Percentiles rank a stretch among this genome's conserved stretches.
These are phyloP conservation scores for Drosophila nasuta DNA, from an alignment of 1,140 invertebrate species.

Conservation along the genomic window DNA sequence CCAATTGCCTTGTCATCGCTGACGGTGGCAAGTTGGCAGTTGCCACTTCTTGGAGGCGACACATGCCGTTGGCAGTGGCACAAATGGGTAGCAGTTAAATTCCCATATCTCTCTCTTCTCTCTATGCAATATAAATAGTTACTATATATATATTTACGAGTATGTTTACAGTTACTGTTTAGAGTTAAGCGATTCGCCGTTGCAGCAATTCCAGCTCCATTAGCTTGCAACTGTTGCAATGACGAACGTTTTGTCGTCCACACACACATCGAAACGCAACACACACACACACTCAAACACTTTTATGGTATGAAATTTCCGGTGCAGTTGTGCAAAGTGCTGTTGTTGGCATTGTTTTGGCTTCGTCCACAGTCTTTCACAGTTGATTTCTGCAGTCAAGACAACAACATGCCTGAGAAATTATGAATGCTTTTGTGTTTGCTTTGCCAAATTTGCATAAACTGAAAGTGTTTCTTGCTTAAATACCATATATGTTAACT, in stretches of 20 bases:
- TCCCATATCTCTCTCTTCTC: conserved; percentile 14
- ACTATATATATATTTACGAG: conserved; percentile 2
- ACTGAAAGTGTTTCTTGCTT: conserved; percentile 17
- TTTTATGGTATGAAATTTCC: conserved; percentile 32
- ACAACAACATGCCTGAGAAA: conserved; percentile 32
- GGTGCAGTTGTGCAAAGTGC: conserved; percentile 50
- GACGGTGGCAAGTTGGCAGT: conserved; percentile 28
- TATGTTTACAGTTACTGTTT: conserved; percentile 22
- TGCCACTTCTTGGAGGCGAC: conserved; percentile 25
- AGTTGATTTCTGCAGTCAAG: conserved; percentile 34
- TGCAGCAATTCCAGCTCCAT: conserved; percentile 35
- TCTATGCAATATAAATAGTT: background rate
- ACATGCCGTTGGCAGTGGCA: conserved; percentile 62
- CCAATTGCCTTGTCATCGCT: conserved; percentile 67
- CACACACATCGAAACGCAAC: background rate
- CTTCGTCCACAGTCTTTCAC: conserved; percentile 33
- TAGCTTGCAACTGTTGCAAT: conserved; percentile 68
- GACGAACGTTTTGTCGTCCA: conserved; percentile 62
- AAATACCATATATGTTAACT: conserved; percentile 12
- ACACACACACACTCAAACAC: conserved; percentile 1
- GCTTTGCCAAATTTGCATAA: conserved; percentile 40
- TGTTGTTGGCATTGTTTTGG: conserved; percentile 42
- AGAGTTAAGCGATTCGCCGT: conserved; percentile 23
- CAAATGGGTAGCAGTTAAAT: conserved; percentile 56
- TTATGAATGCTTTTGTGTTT: conserved; percentile 37